Conservation (phyloP, 2,797 vertebrate genomes). For the Pangasius mekongensis region DNA sequence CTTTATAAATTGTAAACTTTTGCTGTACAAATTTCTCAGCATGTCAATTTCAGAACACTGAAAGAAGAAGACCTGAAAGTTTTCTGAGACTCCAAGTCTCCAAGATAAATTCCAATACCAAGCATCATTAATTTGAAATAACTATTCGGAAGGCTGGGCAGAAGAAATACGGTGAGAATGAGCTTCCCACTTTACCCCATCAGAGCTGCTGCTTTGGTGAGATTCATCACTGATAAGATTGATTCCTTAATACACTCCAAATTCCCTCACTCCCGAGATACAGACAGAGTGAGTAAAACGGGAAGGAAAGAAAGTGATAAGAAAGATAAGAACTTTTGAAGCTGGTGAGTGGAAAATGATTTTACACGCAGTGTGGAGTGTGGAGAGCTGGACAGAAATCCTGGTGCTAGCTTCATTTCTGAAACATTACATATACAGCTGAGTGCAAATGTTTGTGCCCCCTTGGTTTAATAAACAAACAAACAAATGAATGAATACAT, state of each 20-base stretch:
- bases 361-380: background rate
- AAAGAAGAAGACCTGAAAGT: background rate
- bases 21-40: background rate
- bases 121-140: conserved; percentile 16
- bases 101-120: background rate
- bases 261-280: background rate
- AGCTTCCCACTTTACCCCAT: conserved; percentile 37
- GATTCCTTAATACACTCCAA: conserved; percentile 58
- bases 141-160: background rate
- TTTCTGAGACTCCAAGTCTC: background rate
- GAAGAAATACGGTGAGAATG: background rate
- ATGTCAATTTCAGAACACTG: background rate
- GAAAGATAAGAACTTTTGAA: conserved; percentile 4
- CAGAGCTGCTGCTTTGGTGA: conserved; percentile 41
- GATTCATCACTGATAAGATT: conserved; percentile 59
- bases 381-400: background rate
- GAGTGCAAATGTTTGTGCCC: background rate
- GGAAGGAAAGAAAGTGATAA: conserved; percentile 5
- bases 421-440: background rate
- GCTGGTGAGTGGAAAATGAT: background rate
- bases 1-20: background rate
- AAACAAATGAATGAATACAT: background rate
- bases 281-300: background rate
- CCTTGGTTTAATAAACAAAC: background rate
- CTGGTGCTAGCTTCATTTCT: background rate